A percentile compares a stretch with the other conserved stretches of the same genome.
phyloP scores from a whole-genome alignment of 2,888 invertebrate species.

The Tortricodes alternella region DNA sequence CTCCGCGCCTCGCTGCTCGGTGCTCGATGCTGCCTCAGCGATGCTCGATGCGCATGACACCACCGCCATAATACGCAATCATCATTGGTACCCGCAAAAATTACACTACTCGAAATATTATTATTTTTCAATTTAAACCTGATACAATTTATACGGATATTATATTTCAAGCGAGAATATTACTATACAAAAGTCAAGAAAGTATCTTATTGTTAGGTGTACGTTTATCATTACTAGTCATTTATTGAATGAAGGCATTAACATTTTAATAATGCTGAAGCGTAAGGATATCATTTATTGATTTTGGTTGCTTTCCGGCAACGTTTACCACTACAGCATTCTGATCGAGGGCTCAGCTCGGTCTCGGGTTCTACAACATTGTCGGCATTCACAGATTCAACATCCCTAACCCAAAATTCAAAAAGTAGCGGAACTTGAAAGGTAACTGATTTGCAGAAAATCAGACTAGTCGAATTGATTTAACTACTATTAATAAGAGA shows the following conservation, averaged over 20 bases:
- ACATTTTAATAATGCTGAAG: background rate
- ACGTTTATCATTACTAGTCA: too few relatives aligned
- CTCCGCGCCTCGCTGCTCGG: conserved; percentile 9
- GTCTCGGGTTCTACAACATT: background rate
- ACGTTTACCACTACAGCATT: background rate
- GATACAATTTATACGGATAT: background rate
- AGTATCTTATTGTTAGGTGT: too few relatives aligned
- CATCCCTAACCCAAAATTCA: background rate
- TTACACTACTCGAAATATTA: too few relatives aligned
- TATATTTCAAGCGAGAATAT: too few relatives aligned
- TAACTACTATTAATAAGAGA: too few relatives aligned
- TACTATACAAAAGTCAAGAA: too few relatives aligned
- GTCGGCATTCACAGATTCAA: background rate
- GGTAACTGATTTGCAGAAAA: too few relatives aligned
- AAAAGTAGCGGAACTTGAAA: too few relatives aligned
- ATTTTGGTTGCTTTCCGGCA: background rate
- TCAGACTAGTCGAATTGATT: too few relatives aligned
- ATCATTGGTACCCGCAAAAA: background rate
- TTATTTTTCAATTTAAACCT: too few relatives aligned
- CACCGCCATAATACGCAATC: background rate
- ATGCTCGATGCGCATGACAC: conserved; percentile 20
- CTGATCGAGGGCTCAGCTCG: background rate
- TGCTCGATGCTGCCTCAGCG: conserved; percentile 1
- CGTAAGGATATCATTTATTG: background rate
- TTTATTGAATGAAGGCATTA: background rate